A percentile compares a stretch with the other conserved stretches of the same genome.
Conservation (phyloP, 2,888 invertebrate genomes). For the Escarpia spicata region DNA sequence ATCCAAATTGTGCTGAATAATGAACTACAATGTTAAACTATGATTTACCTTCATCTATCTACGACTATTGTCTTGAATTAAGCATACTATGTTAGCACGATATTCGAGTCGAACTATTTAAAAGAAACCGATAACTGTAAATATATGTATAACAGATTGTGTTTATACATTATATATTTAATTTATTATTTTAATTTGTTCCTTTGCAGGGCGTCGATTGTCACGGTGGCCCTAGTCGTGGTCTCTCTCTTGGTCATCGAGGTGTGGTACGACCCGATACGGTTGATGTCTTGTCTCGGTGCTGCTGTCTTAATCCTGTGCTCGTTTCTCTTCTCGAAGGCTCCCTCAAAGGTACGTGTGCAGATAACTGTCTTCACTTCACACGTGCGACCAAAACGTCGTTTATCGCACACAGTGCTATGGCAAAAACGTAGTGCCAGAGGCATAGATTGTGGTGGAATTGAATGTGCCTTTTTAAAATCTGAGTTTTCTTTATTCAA, state of each 20-base stretch:
- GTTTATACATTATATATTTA: too few relatives aligned
- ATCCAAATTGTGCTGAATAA: too few relatives aligned
- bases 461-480: not conserved
- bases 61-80: too few relatives aligned
- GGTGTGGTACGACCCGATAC: not conserved
- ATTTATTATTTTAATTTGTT: not conserved
- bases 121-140: too few relatives aligned
- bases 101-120: too few relatives aligned
- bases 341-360: not conserved
- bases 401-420: not conserved
- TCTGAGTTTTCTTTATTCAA: not conserved
- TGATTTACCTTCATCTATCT: too few relatives aligned
- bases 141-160: too few relatives aligned
- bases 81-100: too few relatives aligned
- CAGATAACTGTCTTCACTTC: not conserved
- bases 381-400: not conserved
- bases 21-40: too few relatives aligned
- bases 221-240: not conserved
- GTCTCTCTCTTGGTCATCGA: not conserved
- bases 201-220: not conserved
- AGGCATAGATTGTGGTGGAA: not conserved
- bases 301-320: not conserved
- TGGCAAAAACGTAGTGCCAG: not conserved
- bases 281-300: not conserved
- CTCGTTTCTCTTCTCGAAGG: not conserved